Evolutionary conservation across 2,888 invertebrate genomes (phyloP).

Genomic region (Horisme vitalbata): DNA sequence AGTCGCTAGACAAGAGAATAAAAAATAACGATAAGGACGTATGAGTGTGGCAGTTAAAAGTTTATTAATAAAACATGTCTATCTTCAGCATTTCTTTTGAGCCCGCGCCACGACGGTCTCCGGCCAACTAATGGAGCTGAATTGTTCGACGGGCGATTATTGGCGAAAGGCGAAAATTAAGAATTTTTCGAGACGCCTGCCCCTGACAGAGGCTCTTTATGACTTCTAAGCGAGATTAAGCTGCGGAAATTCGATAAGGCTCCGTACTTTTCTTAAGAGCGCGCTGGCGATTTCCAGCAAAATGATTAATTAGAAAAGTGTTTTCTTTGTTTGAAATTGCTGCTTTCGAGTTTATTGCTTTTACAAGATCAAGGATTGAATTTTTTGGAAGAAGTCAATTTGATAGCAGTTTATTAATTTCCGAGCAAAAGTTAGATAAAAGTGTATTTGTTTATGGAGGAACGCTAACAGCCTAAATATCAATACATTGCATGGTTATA

Average conservation of each 20-base stretch:
- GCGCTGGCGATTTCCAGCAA: constrained; percentile 40
- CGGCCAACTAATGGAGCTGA: constrained; percentile 29
- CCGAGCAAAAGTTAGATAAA: too few species aligned
- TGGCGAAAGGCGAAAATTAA: constrained; percentile 57
- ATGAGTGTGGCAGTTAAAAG: too few species aligned
- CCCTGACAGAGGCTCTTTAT: constrained; percentile 60
- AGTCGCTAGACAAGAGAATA: constrained; percentile 15
- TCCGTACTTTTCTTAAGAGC: constrained; percentile 30
- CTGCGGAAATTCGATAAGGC: constrained; percentile 61
- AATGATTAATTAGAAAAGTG: constrained; percentile 44
- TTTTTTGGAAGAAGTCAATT: not conserved
- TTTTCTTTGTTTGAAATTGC: constrained; percentile 29
- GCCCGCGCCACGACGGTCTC: too few species aligned
- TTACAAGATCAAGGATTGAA: constrained; percentile 3
- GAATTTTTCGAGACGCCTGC: constrained; percentile 61
- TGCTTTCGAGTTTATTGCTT: constrained; percentile 16
- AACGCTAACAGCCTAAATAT: too few species aligned
- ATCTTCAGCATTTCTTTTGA: too few species aligned
- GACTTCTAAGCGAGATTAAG: constrained; percentile 63
- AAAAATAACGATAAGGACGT: too few species aligned
- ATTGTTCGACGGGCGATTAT: constrained; percentile 57
- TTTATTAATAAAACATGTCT: too few species aligned
- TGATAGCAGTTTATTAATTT: too few species aligned
- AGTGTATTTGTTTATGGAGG: too few species aligned
- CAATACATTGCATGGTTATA: too few species aligned